phyloP scores from a whole-genome alignment of 1,140 invertebrate genomes.

The Psix sp. region DNA sequence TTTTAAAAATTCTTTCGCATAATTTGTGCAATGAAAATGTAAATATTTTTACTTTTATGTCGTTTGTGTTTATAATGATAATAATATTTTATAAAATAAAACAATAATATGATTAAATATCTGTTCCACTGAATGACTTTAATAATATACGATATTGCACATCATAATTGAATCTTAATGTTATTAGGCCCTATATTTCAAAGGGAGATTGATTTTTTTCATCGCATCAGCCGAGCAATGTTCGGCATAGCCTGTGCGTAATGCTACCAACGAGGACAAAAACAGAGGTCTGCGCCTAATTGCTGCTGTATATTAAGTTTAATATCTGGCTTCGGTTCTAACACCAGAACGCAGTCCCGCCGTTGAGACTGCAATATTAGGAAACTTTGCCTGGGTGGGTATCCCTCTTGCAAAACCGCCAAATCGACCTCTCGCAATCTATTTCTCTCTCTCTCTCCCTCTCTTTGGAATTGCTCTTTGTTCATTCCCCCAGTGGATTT shows the following conservation, averaged over 20 bases:
- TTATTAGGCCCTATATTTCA: constrained; percentile 20
- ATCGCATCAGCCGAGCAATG: constrained; percentile 33
- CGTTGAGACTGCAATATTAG: constrained; percentile 66
- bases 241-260: constrained; percentile 40
- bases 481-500: constrained; percentile 34
- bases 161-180: constrained; percentile 44
- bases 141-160: constrained; percentile 19
- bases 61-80: too few relatives aligned
- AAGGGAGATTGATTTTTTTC: constrained; percentile 38
- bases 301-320: constrained; percentile 75
- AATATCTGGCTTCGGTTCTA: constrained; percentile 69
- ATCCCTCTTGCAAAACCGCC: constrained; percentile 45
- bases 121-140: constrained; percentile 32
- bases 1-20: too few relatives aligned
- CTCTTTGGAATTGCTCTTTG: neutral
- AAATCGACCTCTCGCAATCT: constrained; percentile 18
- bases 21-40: too few relatives aligned
- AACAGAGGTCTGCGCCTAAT: constrained; percentile 71
- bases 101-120: too few relatives aligned
- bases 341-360: constrained; percentile 44
- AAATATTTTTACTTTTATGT: too few relatives aligned
- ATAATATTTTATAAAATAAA: too few relatives aligned
- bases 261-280: constrained; percentile 24
- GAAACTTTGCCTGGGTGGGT: constrained; percentile 65
- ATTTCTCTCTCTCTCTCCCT: neutral